Evolutionary conservation across 2,113 vertebrate species (phyloP).

Genomic region (Campylomormyrus numenius): DNA sequence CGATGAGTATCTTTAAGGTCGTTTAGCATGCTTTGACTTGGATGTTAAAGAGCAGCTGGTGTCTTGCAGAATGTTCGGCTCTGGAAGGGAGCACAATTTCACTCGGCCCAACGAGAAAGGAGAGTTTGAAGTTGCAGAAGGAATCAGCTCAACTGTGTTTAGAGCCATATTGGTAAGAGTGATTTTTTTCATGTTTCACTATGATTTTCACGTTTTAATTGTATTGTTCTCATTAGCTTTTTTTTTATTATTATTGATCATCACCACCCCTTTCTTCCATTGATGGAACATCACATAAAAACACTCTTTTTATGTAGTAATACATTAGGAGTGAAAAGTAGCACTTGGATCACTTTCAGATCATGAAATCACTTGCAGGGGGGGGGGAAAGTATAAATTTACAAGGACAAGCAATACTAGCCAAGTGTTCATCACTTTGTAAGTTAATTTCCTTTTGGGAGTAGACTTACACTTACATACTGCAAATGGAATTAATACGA

Average conservation of each 20-base stretch:
- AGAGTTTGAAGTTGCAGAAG: conserved; percentile 94
- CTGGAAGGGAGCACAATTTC: conserved; percentile 96
- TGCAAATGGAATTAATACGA: not conserved
- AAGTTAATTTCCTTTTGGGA: not conserved
- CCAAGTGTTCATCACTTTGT: not conserved
- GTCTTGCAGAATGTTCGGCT: conserved; percentile 86
- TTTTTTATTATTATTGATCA: not conserved
- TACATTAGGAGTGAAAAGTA: not conserved
- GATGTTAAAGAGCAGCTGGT: not conserved
- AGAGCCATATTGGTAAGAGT: conserved; percentile 87
- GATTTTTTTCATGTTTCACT: not conserved
- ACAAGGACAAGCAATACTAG: not conserved
- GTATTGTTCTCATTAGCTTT: not conserved
- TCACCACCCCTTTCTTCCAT: not conserved
- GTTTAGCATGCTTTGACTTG: not conserved
- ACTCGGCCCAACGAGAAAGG: conserved; percentile 97
- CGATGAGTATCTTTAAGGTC: not conserved
- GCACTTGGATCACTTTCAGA: not conserved
- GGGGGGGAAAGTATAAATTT: not conserved
- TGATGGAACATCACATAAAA: not conserved
- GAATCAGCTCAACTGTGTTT: conserved; percentile 96
- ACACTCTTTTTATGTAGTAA: not conserved
- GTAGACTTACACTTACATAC: not conserved
- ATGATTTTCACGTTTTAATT: not conserved
- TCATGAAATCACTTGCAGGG: not conserved